These are phyloP conservation scores for Meloidogyne floridensis DNA, from an alignment of 1,140 invertebrate species.

Conservation along the genomic window DNA sequence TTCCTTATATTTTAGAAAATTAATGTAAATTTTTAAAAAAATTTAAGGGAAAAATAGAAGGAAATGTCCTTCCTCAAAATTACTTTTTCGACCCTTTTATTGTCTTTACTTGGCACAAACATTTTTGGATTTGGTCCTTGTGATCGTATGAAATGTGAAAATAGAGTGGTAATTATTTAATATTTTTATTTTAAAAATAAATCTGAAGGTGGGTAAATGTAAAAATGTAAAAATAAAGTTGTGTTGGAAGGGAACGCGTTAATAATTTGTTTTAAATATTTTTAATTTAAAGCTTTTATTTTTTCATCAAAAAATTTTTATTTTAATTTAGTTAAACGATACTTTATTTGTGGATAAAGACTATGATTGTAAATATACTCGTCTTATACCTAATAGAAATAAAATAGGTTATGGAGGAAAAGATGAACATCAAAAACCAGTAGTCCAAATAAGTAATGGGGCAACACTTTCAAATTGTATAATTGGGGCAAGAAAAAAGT, in stretches of 20 bases:
- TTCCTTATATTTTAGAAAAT: no score
- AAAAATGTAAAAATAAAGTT: no score
- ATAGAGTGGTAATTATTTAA: background rate
- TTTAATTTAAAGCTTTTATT: no score
- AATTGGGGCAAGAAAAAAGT: constrained; percentile 22
- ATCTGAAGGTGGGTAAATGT: background rate
- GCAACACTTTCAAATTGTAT: constrained; percentile 31
- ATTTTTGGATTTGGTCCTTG: background rate
- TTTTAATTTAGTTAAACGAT: background rate
- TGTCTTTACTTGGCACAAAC: background rate
- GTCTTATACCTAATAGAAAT: constrained; percentile 12
- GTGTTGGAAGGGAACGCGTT: no score
- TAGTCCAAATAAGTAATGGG: constrained; percentile 22
- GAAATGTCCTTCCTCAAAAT: no score
- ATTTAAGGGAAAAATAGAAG: no score
- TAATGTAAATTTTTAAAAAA: no score
- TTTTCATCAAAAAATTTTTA: no score
- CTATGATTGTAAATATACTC: constrained; percentile 16
- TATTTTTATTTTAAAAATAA: background rate
- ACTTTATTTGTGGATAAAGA: background rate
- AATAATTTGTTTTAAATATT: no score
- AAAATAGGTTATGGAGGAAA: constrained; percentile 27
- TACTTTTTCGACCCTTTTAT: background rate
- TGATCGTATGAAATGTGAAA: background rate
- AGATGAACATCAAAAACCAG: constrained; percentile 29